Base-by-base conservation (phyloP, 2,888 invertebrate genomes). In the Hypsopygia costalis region DNA sequence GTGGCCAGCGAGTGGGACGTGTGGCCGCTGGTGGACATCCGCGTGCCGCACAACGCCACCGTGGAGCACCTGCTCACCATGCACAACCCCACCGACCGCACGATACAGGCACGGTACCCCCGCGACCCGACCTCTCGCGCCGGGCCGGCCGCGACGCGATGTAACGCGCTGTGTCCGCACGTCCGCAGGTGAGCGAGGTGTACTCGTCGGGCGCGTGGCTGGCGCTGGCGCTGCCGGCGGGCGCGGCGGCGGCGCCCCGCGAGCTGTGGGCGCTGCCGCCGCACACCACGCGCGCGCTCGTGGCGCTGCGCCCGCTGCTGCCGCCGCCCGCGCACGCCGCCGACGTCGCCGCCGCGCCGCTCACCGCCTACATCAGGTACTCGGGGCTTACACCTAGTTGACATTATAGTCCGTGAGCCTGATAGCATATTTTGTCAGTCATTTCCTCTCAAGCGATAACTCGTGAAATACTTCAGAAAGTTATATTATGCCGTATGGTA, bases 151-250 rank as follows among this genome's bases (percentile, higher is more conserved):
- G n/a, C n/a, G 16, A 16, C 16, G 16, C 16, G 16, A n/a, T n/a
- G n/a, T n/a, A n/a, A n/a, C n/a, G n/a, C n/a, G n/a, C n/a, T n/a
- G n/a, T n/a, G n/a, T n/a, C n/a, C 16, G 4, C 16, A 4, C 3
- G 16, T 35, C 61, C 49, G 44, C 72, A 94, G 93, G 93, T 95
- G 68, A 85, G 92, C 47, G 95, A 95, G 89, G 93, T 95, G 55
- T 95, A 94, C 81, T 94, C 94, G 69, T 97, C 97, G 74, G 97
- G 97, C 44, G 94, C 95, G 36, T 97, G 98, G 87, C 94, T 98
- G 76, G 95, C 97, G 69, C 94, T 98, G 81, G 94, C 94, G 79
- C 89, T 98, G 69, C 97, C 98, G 43, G 90, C 86, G 44, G 95
- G 94, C 37, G 93, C 93, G 47, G 89, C 91, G 44, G 94, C 95